Conservation (phyloP, 2,888 invertebrate genomes). For the Plutella xylostella region DNA sequence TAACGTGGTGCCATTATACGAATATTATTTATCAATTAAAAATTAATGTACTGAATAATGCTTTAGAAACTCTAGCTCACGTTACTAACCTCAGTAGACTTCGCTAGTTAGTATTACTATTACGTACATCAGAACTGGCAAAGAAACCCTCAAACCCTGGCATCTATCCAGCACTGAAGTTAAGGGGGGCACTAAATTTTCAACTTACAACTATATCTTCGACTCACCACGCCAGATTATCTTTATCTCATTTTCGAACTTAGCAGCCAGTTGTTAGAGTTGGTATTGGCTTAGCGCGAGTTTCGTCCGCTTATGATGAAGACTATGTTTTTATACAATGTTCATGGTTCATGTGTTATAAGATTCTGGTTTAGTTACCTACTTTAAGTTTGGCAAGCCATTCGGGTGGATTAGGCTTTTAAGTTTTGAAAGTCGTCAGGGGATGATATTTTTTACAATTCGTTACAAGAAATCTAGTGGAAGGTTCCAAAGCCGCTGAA, state of each 20-base stretch:
- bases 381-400: background rate
- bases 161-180: slow-evolving; percentile 4
- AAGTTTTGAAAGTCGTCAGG: too few relatives aligned
- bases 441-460: too few relatives aligned
- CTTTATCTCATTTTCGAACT: too few relatives aligned
- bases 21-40: too few relatives aligned
- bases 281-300: too few relatives aligned
- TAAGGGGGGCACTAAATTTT: slow-evolving; percentile 8
- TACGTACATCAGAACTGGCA: slow-evolving; percentile 4
- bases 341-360: background rate
- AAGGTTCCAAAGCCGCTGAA: too few relatives aligned
- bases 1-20: too few relatives aligned
- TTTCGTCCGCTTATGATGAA: slow-evolving; percentile 1
- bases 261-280: too few relatives aligned
- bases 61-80: too few relatives aligned
- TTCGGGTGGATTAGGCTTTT: too few relatives aligned
- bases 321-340: background rate
- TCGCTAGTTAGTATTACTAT: background rate
- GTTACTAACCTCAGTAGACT: background rate
- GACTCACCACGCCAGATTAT: background rate
- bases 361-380: background rate
- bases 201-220: slow-evolving; percentile 10
- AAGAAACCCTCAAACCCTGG: slow-evolving; percentile 6
- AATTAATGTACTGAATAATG: too few relatives aligned
- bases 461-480: too few relatives aligned